Evolutionary conservation across 2,888 invertebrate species (phyloP), one percentile per base, ranked within the genome.

Genomic region (Beris chalybata): DNA sequence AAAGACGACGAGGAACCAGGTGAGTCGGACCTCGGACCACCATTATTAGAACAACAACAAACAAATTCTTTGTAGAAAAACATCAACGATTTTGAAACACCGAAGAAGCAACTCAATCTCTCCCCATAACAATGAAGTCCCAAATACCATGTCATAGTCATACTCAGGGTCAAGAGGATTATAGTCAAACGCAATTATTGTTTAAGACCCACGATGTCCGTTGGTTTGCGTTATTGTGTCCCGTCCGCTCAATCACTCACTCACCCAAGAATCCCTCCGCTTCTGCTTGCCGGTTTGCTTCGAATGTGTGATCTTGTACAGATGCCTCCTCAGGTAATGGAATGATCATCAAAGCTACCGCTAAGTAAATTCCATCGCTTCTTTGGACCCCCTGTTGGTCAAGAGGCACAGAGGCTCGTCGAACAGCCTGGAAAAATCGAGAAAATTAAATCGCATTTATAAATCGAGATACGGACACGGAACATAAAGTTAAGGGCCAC

Each of bases 341-440:
- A 69, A 64, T 67, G 65, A 67, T 67, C 67, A 67, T 69, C 69
- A 69, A 69, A 69, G 67, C 65, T 31, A 65, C 69, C 69, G 69
- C 69, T 69, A 67, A 69, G 67, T 67, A 67, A 69, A 69, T 61
- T 69, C 65, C 67, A 53, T 63, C 56, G 54, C 48, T 56, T 55
- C 59, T 54, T 64, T 56, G 57, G 69, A 69, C 69, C 69, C 64
- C 69, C 69, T 65, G 67, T 63, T 57, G 64, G 5, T 50, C 50
- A 56, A 47, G 22, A 22, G 22, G 22, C 22, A 22, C 22, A 22
- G 22, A 22, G 38, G 38, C 38, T 38, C 38, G 38, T 38, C 38
- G 38, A 38, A 38, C 9, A 5, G 38, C 9, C 38, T 38, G 7
- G 38, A 38, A 64, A 57, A 67, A 64, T 63, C 56, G 57, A 67